Evolutionary conservation across 2,113 vertebrate species (phyloP).

Genomic region (Rhinopomastus cyanomelas): DNA sequence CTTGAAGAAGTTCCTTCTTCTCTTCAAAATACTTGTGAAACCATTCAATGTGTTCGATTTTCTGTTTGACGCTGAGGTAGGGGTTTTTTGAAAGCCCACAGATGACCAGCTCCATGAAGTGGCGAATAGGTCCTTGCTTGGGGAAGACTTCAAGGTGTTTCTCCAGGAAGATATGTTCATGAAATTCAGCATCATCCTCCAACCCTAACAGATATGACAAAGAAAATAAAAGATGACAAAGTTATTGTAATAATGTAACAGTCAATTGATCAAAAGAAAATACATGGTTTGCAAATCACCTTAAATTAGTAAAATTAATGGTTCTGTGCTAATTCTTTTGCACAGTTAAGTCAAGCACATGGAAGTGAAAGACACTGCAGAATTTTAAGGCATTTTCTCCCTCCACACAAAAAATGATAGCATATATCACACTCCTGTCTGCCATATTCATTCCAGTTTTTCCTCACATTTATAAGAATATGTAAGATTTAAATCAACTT

Average conservation of each 20-base stretch:
- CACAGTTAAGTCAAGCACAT: background rate
- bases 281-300: background rate
- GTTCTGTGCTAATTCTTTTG: background rate
- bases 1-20: conserved; percentile 85
- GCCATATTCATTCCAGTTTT: background rate
- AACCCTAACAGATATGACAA: conserved; percentile 76
- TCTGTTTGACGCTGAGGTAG: conserved; percentile 85
- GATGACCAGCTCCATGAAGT: conserved; percentile 96
- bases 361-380: background rate
- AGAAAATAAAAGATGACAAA: background rate
- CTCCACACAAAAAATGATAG: background rate
- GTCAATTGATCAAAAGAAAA: background rate
- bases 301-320: background rate
- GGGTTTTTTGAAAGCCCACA: conserved; percentile 91
- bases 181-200: conserved; percentile 90
- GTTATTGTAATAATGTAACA: background rate
- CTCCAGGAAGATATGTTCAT: conserved; percentile 94
- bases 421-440: background rate
- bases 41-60: conserved; percentile 92
- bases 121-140: conserved; percentile 86
- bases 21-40: conserved; percentile 91
- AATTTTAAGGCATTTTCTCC: background rate
- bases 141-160: conserved; percentile 88
- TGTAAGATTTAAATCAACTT: background rate
- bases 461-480: background rate